phyloP scores from a whole-genome alignment of 2,797 vertebrate species.

The Pseudomugil gertrudae region DNA sequence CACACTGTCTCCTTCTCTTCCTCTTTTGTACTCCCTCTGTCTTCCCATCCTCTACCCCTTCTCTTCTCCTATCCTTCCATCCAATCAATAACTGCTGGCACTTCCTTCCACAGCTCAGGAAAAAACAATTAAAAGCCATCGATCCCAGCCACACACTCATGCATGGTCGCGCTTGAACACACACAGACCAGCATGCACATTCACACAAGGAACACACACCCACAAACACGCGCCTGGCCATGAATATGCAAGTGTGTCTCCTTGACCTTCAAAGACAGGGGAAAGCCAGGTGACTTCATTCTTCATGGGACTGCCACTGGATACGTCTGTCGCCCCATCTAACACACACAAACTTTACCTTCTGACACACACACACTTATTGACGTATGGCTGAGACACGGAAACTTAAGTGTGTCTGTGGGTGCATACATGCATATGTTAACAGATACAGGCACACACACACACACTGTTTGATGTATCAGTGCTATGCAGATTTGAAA shows the following conservation, averaged over 20 bases:
- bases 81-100: conserved; percentile 91
- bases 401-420: conserved; percentile 48
- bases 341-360: conserved; percentile 24
- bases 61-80: conserved; percentile 64
- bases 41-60: conserved; percentile 47
- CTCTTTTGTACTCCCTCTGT: conserved; percentile 66
- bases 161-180: conserved; percentile 45
- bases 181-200: conserved; percentile 36
- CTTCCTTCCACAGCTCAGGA: conserved; percentile 97
- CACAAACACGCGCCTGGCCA: conserved; percentile 67
- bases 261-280: conserved; percentile 96
- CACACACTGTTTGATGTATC: background rate
- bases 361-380: conserved; percentile 44
- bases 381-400: conserved; percentile 43
- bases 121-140: conserved; percentile 99
- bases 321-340: conserved; percentile 61
- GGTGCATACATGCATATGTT: conserved; percentile 35
- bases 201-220: conserved; percentile 15
- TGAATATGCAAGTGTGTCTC: conserved; percentile 99
- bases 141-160: conserved; percentile 80
- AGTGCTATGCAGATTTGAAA: conserved; percentile 12
- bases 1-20: conserved; percentile 72
- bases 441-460: conserved; percentile 11
- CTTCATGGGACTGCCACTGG: conserved; percentile 79
- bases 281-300: conserved; percentile 89